Base-by-base conservation (phyloP, 2,888 invertebrate genomes). In the Cantharis flavilabris region DNA sequence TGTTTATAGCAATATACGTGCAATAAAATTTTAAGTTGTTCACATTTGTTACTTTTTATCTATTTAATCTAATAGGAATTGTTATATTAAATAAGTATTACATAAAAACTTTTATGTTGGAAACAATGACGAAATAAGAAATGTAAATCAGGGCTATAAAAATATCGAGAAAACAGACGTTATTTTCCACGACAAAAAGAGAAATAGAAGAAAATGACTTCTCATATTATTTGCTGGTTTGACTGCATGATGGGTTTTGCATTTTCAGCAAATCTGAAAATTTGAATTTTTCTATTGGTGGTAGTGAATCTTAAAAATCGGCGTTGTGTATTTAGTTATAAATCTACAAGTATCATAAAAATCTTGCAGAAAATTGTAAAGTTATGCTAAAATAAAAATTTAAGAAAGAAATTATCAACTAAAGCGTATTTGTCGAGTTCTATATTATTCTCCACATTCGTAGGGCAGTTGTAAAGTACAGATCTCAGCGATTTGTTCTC, bases 401-500 rank as follows among this genome's bases (percentile, higher is more conserved):
- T 71, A 73, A 63, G 49, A 78, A 78, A 78, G 65, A 77, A 78
- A 80, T 80, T 80, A 81, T 80, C 76, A 77, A 77, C 76, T 78
- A 77, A 73, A 78, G 78, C 77, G 70, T 67, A 67, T 63, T 70
- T 63, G 74, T 75, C 73, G 77, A 62, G 73, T 69, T 70, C 74
- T 77, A 78, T 78, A 76, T 16, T 16, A 16, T 76, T 72, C 75
- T 78, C 73, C 75, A 79, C 78, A 79, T 81, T 76, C 80, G 63
- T 76, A 80, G 63, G 80, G 82, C 81, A 80, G 85, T 84, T 85
- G 82, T 82, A 83, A 86, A 85, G 84, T 85, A 83, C 83, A 83
- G 83, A 84, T 84, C 84, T 85, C 86, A 86, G 86, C 86, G 84
- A 86, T 86, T 87, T 85, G 85, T 84, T 82, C 82, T 83, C 83